Base-by-base conservation (phyloP, 2,888 invertebrate species). In the Eupithecia vulgata region DNA sequence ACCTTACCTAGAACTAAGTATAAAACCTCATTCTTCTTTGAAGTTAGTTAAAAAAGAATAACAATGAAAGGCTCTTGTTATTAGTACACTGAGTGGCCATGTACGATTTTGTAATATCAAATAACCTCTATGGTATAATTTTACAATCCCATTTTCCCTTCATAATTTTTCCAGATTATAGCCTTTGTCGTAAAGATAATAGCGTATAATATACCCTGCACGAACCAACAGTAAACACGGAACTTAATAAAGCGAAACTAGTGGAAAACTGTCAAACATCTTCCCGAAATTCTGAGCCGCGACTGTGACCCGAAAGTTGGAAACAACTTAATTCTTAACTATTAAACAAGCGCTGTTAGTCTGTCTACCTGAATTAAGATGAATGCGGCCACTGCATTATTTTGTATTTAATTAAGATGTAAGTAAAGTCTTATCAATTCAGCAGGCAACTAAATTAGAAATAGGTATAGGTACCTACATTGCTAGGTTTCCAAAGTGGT, bases 371-470 rank as follows among this genome's bases (percentile, higher is more conserved):
- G 93, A 93, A 94, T 93, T 86, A 90, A 93, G 94, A 94, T 84
- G 86, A 92, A 94, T 93, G 91, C 80, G 86, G 81, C 86, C 91
- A 90, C 88, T 93, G 91, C 89, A 90, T 92, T 93, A 91, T 87
- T 87, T 61, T 59, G 13, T 90, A 90, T 92, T 92, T 94, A 92
- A 93, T 93, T 92, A 90, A 85, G 82, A 83, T 81, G 83, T 83
- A 88, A 87, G 6, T 48, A 6, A n/a, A 48, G 15, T 15, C 15
- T 15, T 5, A 4, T 40, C 13, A 12, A 37, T 37, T 37, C 37
- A 37, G 37, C 37, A n/a, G n/a, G n/a, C n/a, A 37, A 37, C 8
- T 7, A 37, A 5, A 7, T 37, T 37, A 37, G 37, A 37, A 37
- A n/a, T n/a, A n/a, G n/a, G n/a, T n/a, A n/a, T n/a, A n/a, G n/a